phyloP scores from a whole-genome alignment of 2,888 invertebrate genomes.

The Saturnia pavonia region DNA sequence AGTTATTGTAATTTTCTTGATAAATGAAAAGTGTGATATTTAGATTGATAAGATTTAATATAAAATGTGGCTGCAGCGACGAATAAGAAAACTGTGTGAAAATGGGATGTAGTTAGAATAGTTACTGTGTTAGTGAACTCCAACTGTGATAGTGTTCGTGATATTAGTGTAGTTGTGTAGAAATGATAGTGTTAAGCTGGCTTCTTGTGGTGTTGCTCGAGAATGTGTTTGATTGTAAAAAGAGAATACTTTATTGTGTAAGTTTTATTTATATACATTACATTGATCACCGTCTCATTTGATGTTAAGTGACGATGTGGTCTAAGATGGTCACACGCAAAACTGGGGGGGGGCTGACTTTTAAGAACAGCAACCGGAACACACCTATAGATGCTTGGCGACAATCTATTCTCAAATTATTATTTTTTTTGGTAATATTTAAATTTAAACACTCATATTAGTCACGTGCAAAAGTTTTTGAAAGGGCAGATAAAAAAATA shows the following conservation, averaged over 20 bases:
- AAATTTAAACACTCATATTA: too few relatives aligned
- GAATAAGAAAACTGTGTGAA: conserved; percentile 7
- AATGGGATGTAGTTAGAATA: neutral
- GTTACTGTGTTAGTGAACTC: conserved; percentile 26
- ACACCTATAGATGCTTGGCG: too few relatives aligned
- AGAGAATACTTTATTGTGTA: neutral
- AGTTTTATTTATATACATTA: neutral
- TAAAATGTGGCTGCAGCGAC: neutral
- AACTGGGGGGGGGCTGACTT: too few relatives aligned
- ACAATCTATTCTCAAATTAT: too few relatives aligned
- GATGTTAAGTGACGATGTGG: too few relatives aligned
- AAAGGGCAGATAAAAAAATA: too few relatives aligned
- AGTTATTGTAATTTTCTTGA: neutral
- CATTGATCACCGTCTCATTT: neutral
- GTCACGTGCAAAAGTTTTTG: too few relatives aligned
- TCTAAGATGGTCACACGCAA: too few relatives aligned
- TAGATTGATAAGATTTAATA: neutral
- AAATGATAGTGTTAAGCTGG: conserved; percentile 73
- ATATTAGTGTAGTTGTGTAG: conserved; percentile 47
- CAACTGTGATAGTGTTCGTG: conserved; percentile 66
- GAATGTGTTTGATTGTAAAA: conserved; percentile 46
- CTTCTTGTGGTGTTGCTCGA: conserved; percentile 45
- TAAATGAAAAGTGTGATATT: neutral
- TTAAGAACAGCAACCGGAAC: too few relatives aligned
- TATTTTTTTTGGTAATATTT: too few relatives aligned